These are phyloP conservation scores for Oncorhynchus nerka DNA, from an alignment of 2,113 vertebrate species.

Conservation along the genomic window DNA sequence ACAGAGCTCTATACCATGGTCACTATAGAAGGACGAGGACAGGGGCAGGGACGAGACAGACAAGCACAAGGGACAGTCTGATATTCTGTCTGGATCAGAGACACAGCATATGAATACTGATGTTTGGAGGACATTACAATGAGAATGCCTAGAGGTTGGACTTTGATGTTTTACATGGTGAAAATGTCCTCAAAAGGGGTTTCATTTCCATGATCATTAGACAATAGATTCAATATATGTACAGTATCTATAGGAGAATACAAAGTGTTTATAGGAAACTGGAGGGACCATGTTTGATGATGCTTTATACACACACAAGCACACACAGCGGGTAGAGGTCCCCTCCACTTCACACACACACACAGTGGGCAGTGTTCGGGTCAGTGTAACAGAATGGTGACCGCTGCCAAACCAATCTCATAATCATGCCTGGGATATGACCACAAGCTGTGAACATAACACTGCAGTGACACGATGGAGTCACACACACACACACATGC, in stretches of 20 bases:
- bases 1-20: slow-evolving; percentile 52
- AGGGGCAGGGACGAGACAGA: slow-evolving; percentile 15
- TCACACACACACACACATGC: slow-evolving; percentile 17
- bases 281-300: not conserved
- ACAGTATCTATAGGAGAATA: too few relatives aligned
- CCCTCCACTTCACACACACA: slow-evolving; percentile 35
- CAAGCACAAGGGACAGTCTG: not conserved
- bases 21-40: slow-evolving; percentile 47
- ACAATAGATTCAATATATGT: not conserved
- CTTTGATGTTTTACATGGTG: too few relatives aligned
- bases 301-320: not conserved
- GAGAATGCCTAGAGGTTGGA: too few relatives aligned
- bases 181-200: too few relatives aligned
- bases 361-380: slow-evolving; percentile 41
- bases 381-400: slow-evolving; percentile 40
- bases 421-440: slow-evolving; percentile 40
- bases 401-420: slow-evolving; percentile 47
- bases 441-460: slow-evolving; percentile 60
- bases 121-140: too few relatives aligned
- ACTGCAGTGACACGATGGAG: slow-evolving; percentile 45
- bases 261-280: not conserved
- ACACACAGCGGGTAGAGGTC: slow-evolving; percentile 22
- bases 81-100: too few relatives aligned
- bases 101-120: too few relatives aligned
- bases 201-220: not conserved